Evolutionary conservation across 2,888 invertebrate genomes (phyloP).

Genomic region (Hyposoter dolosus): DNA sequence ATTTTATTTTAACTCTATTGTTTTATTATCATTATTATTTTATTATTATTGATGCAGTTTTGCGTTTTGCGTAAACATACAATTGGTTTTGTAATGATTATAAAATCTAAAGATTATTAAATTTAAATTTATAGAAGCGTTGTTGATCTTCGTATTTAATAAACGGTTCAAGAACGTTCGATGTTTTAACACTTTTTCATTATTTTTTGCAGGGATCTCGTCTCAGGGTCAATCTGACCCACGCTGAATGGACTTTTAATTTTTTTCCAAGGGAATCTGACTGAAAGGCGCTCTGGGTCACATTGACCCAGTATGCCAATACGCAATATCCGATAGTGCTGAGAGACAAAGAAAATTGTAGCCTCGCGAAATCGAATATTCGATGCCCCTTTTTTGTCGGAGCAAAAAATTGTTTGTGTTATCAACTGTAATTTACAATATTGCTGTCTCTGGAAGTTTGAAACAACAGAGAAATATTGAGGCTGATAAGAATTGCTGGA

Average conservation of each 20-base stretch:
- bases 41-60: not conserved
- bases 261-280: not conserved
- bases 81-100: not conserved
- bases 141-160: slow-evolving; percentile 80
- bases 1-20: not conserved
- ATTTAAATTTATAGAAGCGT: slow-evolving; percentile 60
- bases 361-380: not conserved
- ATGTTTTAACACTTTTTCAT: slow-evolving; percentile 9
- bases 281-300: not conserved
- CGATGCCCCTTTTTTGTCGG: not conserved
- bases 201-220: not conserved
- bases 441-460: not conserved
- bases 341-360: not conserved
- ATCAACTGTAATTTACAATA: not conserved
- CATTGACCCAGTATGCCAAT: not conserved
- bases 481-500: slow-evolving; percentile 17
- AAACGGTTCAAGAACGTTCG: slow-evolving; percentile 72
- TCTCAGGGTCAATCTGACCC: not conserved
- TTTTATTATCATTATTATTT: slow-evolving; percentile 12
- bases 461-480: not conserved
- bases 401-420: not conserved
- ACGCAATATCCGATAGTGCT: not conserved
- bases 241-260: not conserved
- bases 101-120: slow-evolving; percentile 38
- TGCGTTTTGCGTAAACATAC: not conserved